These are phyloP conservation scores for Trissoscelio sp. DNA, from an alignment of 2,888 invertebrate species.

Conservation along the genomic window DNA sequence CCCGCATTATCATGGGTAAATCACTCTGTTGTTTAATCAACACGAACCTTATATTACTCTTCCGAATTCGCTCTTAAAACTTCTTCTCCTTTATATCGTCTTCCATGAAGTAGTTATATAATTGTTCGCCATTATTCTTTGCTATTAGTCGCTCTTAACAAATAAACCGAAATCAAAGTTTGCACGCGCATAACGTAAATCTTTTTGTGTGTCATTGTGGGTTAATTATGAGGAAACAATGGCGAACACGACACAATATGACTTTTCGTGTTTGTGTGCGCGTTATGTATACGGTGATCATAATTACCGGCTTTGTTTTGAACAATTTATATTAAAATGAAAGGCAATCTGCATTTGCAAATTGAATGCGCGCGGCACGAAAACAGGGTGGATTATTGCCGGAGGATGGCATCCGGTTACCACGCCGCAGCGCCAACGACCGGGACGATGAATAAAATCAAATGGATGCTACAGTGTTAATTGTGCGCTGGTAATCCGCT, in stretches of 20 bases:
- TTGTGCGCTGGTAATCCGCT: conserved; percentile 78
- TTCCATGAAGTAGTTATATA: neutral
- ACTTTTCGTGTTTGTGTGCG: conserved; percentile 33
- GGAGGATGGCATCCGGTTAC: conserved; percentile 67
- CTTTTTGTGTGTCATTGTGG: conserved; percentile 46
- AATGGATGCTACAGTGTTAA: conserved; percentile 77
- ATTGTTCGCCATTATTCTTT: neutral
- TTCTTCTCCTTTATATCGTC: no score
- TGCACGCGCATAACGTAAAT: conserved; percentile 2
- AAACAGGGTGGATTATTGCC: conserved; percentile 78
- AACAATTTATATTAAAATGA: conserved; percentile 82
- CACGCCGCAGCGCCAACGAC: conserved; percentile 63
- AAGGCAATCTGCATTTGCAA: conserved; percentile 81
- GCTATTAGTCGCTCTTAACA: neutral
- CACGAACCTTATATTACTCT: neutral
- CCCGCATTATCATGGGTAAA: conserved; percentile 23
- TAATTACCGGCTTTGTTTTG: conserved; percentile 81
- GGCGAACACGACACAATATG: conserved; percentile 33
- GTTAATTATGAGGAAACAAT: conserved; percentile 61
- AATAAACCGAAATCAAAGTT: conserved; percentile 12
- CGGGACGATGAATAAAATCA: conserved; percentile 76
- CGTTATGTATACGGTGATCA: conserved; percentile 50
- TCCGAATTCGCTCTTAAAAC: neutral
- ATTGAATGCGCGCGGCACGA: conserved; percentile 77
- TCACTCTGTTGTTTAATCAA: conserved; percentile 13